These are phyloP conservation scores for Lampris incognitus DNA, from an alignment of 2,113 vertebrate species.

Conservation along the genomic window DNA sequence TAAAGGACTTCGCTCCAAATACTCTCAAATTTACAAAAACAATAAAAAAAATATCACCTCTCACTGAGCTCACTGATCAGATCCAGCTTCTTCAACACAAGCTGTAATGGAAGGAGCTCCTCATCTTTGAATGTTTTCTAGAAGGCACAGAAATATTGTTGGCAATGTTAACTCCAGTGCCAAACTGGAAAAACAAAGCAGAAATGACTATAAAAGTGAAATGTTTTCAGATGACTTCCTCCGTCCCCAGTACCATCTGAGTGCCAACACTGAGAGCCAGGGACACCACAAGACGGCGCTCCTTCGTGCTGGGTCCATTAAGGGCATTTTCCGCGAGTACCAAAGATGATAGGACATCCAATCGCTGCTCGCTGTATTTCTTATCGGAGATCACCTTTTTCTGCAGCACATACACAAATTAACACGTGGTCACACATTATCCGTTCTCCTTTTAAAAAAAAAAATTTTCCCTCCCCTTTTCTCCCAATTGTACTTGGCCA, in stretches of 20 bases:
- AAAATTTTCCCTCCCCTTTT: too few relatives aligned
- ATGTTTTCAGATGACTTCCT: neutral
- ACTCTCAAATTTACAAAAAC: neutral
- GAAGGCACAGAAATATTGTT: conserved; percentile 1
- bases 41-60: conserved; percentile 66
- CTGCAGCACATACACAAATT: conserved; percentile 74
- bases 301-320: conserved; percentile 94
- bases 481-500: too few relatives aligned
- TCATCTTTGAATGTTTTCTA: conserved; percentile 99
- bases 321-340: conserved; percentile 95
- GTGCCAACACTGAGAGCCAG: conserved; percentile 95
- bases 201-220: neutral
- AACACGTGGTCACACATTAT: neutral
- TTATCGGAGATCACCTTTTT: conserved; percentile 99
- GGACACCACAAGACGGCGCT: conserved; percentile 91
- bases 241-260: conserved; percentile 87
- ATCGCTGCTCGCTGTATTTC: conserved; percentile 97
- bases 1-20: too few relatives aligned
- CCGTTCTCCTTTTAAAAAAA: too few relatives aligned
- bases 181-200: neutral
- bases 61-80: conserved; percentile 95
- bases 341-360: conserved; percentile 96
- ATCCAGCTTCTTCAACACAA: conserved; percentile 96
- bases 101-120: conserved; percentile 91
- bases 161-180: neutral